These are phyloP conservation scores for Gibbula magus DNA, from an alignment of 2,888 invertebrate genomes.

Conservation along the genomic window DNA sequence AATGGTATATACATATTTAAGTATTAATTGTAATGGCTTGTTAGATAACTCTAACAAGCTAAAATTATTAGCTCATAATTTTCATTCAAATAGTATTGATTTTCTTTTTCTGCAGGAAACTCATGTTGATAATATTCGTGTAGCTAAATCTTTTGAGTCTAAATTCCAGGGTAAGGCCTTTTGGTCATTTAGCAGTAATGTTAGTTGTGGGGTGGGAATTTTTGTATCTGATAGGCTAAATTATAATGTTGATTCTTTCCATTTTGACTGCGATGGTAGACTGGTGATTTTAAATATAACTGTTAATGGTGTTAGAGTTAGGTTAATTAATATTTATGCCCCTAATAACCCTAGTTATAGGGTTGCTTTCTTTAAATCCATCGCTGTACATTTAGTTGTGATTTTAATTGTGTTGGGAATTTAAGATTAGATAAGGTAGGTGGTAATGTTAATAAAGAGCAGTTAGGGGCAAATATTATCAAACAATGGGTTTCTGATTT, in stretches of 20 bases:
- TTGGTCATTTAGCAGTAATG: not conserved
- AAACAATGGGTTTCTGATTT: too few relatives aligned
- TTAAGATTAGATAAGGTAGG: not conserved
- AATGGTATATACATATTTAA: too few relatives aligned
- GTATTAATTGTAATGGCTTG: too few relatives aligned
- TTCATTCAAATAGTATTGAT: not conserved
- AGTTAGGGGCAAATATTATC: too few relatives aligned
- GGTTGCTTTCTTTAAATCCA: not conserved
- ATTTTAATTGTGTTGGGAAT: not conserved
- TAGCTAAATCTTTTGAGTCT: not conserved
- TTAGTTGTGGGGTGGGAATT: not conserved
- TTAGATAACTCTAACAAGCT: too few relatives aligned
- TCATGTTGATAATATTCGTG: not conserved
- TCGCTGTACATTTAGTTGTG: not conserved
- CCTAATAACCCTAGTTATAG: not conserved
- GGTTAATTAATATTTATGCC: not conserved
- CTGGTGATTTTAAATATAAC: not conserved
- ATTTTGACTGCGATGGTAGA: constrained; percentile 3
- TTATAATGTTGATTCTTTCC: not conserved
- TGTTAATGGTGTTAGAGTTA: not conserved
- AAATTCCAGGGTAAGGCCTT: not conserved
- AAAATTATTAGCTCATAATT: too few relatives aligned
- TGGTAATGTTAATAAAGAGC: too few relatives aligned
- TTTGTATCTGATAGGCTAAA: not conserved
- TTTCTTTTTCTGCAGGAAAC: constrained; percentile 12